Evolutionary conservation across 2,888 invertebrate species (phyloP).

Genomic region (Cerceris ruficornis): DNA sequence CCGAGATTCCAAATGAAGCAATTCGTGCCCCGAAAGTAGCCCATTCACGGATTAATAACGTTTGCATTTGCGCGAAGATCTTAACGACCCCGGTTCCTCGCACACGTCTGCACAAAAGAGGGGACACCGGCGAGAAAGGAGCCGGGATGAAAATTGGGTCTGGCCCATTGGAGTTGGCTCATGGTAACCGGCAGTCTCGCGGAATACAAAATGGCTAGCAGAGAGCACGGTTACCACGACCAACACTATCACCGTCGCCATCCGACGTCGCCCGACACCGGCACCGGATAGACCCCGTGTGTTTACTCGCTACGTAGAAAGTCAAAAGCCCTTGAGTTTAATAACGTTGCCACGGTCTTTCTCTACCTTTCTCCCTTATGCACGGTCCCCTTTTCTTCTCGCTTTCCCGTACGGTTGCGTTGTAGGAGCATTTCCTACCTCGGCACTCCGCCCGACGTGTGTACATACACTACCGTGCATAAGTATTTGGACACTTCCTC

Average conservation of each 20-base stretch:
- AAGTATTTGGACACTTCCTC: no score
- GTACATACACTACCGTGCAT: background rate
- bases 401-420: background rate
- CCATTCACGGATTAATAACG: slow-evolving; percentile 58
- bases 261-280: slow-evolving; percentile 12
- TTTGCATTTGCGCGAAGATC: slow-evolving; percentile 47
- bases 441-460: background rate
- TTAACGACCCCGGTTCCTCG: slow-evolving; percentile 41
- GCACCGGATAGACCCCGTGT: slow-evolving; percentile 41
- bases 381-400: slow-evolving; percentile 10
- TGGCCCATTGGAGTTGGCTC: slow-evolving; percentile 35
- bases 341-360: slow-evolving; percentile 66
- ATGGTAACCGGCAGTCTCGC: slow-evolving; percentile 15
- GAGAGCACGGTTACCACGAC: background rate
- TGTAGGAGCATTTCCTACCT: background rate
- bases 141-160: slow-evolving; percentile 32
- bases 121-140: slow-evolving; percentile 4
- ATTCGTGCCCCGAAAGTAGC: slow-evolving; percentile 41
- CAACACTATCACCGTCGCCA: slow-evolving; percentile 8
- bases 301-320: slow-evolving; percentile 71
- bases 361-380: slow-evolving; percentile 1
- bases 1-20: slow-evolving; percentile 31
- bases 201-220: slow-evolving; percentile 54
- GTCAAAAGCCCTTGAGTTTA: slow-evolving; percentile 75
- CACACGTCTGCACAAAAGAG: slow-evolving; percentile 24